Base-by-base conservation (phyloP, 2,888 invertebrate genomes). In the Galeopsomyia nigrocyanea region DNA sequence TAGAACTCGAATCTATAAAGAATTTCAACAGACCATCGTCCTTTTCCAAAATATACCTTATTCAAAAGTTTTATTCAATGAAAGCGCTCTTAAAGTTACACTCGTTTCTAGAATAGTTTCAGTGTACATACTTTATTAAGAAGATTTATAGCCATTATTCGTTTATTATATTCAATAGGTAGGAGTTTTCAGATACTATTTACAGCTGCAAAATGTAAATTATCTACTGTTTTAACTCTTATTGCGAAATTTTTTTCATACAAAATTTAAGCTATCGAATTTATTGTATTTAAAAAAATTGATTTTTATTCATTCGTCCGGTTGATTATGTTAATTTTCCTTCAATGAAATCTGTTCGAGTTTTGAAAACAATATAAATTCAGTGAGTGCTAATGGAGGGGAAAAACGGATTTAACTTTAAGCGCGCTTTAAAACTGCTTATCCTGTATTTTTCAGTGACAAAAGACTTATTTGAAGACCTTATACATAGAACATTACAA, bases 401-500 rank as follows among this genome's bases (percentile, higher is more conserved):
- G 17, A 49, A 58, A 62, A 73, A 70, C 67, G 64, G 63, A 67
- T 67, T 61, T 17, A 58, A 73, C 66, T 73, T 73, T 69, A 69
- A 73, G 69, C 65, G 73, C 62, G 62, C 65, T 69, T 46, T 14
- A 62, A 51, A 57, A 5, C 26, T 63, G 53, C 14, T 17, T 62
- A 63, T 16, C n/a, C 21, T 66, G 68, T 49, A 53, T 66, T 57
- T 62, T 68, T 68, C 26, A 26, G 17, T 70, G 67, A 70, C 67
- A 55, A 71, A 74, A 74, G 56, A 71, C 61, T 66, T 68, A 68
- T 49, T 71, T 51, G 56, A 68, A 71, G 60, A 68, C 53, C 63
- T 75, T 69, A 66, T 53, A 17, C 61, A 64, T 63, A 71, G 61
- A 57, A 75, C 49, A 75, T 75, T 77, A 77, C 65, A 76, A 77